phyloP scores from a whole-genome alignment of 2,113 vertebrate species.

The Cacatua alba region DNA sequence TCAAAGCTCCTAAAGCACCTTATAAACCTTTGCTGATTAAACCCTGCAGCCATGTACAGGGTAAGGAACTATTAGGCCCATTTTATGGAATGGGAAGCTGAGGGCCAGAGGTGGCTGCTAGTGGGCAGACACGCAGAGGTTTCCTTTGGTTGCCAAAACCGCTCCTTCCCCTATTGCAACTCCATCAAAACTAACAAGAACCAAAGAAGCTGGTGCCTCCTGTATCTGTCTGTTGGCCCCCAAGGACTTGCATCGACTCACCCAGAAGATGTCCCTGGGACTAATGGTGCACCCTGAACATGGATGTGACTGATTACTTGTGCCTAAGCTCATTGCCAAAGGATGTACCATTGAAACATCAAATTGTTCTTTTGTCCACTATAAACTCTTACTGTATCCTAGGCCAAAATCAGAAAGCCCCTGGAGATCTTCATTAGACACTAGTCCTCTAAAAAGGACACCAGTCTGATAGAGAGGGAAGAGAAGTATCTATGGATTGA shows the following conservation, averaged over 20 bases:
- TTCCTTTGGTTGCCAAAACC: neutral
- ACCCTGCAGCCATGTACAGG: neutral
- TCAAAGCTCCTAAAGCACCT: constrained; percentile 48
- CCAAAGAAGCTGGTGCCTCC: neutral
- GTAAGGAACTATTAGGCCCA: neutral
- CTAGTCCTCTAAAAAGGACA: neutral
- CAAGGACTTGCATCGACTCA: neutral
- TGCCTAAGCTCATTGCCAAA: neutral
- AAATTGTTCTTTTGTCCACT: neutral
- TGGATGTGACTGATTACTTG: neutral
- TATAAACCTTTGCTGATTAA: constrained; percentile 11
- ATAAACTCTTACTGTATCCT: neutral
- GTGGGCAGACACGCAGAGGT: rapidly evolving
- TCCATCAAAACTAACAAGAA: neutral
- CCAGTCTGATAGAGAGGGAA: neutral
- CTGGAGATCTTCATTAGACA: neutral
- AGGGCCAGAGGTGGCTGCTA: neutral
- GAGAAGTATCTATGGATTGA: neutral
- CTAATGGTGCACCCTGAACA: neutral
- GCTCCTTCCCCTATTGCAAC: rapidly evolving
- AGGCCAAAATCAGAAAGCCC: neutral
- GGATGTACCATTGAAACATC: neutral
- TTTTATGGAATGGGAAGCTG: neutral
- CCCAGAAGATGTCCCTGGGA: neutral
- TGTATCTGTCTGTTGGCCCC: neutral